Evolutionary conservation across 2,888 invertebrate species (phyloP).

Genomic region (Norana najaformis): DNA sequence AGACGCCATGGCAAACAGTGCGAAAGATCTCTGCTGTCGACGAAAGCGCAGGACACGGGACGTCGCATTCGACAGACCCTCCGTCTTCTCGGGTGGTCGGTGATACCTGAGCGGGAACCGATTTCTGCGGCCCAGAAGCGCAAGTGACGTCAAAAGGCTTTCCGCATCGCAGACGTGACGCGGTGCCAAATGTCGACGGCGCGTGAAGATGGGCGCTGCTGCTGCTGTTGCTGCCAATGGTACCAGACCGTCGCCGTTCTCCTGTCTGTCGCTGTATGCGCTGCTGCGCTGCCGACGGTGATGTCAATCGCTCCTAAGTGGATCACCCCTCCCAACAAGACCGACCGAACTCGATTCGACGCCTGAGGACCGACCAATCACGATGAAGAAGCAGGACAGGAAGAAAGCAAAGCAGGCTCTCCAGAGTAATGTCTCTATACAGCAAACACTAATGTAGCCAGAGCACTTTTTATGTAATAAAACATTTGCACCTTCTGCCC

Average conservation of each 20-base stretch:
- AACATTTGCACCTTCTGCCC: neutral
- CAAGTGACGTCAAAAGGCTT: conserved; percentile 10
- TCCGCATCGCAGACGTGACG: neutral
- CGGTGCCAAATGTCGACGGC: neutral
- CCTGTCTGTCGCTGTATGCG: neutral
- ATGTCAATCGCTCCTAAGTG: neutral
- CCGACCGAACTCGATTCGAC: neutral
- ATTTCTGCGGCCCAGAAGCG: neutral
- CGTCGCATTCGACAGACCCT: neutral
- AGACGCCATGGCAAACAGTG: neutral
- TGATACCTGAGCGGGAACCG: neutral
- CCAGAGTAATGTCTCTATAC: neutral
- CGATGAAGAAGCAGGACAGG: neutral
- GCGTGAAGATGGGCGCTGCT: neutral
- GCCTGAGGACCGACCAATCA: neutral
- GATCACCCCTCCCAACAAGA: neutral
- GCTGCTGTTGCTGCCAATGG: neutral
- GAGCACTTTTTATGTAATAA: neutral
- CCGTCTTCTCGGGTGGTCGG: neutral
- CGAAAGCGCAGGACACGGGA: neutral
- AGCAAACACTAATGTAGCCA: neutral
- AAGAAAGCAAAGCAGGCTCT: neutral
- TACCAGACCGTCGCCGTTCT: neutral
- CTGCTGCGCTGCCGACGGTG: neutral
- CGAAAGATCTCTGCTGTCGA: neutral